These are phyloP conservation scores for Gambusia yucatana DNA, from an alignment of 2,797 vertebrate genomes.

Conservation along the genomic window DNA sequence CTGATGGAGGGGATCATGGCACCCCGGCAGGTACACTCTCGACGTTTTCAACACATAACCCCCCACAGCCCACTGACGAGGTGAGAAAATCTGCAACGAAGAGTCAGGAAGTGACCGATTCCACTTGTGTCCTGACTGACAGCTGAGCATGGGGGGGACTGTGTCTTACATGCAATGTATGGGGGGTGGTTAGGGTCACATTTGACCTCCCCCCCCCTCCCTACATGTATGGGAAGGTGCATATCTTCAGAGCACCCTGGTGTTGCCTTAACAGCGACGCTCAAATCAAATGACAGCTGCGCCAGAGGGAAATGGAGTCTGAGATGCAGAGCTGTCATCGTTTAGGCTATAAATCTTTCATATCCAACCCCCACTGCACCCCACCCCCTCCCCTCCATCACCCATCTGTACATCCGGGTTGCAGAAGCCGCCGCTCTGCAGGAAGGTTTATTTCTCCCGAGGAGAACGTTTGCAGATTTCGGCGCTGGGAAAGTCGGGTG, in stretches of 20 bases:
- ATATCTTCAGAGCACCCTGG: slow-evolving; percentile 3
- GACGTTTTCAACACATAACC: slow-evolving; percentile 50
- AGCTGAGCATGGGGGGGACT: slow-evolving; percentile 16
- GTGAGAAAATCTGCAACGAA: slow-evolving; percentile 62
- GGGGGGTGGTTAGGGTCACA: not conserved
- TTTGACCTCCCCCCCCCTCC: not conserved
- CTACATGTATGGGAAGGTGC: not conserved
- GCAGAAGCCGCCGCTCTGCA: slow-evolving; percentile 25
- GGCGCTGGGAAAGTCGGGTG: not conserved
- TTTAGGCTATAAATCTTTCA: slow-evolving; percentile 44
- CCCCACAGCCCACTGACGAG: slow-evolving; percentile 57
- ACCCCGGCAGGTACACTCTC: slow-evolving; percentile 35
- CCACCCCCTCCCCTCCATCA: slow-evolving; percentile 40
- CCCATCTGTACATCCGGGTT: slow-evolving; percentile 25
- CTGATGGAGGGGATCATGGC: slow-evolving; percentile 60
- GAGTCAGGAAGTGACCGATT: slow-evolving; percentile 19
- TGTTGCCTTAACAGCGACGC: slow-evolving; percentile 29
- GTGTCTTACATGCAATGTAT: slow-evolving; percentile 31
- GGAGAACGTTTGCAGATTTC: slow-evolving; percentile 13
- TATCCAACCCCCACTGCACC: slow-evolving; percentile 16
- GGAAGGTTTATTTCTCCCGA: slow-evolving; percentile 1
- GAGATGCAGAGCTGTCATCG: slow-evolving; percentile 57
- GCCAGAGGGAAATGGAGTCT: slow-evolving; percentile 50
- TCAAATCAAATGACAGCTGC: slow-evolving; percentile 57
- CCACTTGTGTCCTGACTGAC: slow-evolving; percentile 47